Conservation (phyloP, 1,140 invertebrate genomes). For the Calephelis virginiensis region DNA sequence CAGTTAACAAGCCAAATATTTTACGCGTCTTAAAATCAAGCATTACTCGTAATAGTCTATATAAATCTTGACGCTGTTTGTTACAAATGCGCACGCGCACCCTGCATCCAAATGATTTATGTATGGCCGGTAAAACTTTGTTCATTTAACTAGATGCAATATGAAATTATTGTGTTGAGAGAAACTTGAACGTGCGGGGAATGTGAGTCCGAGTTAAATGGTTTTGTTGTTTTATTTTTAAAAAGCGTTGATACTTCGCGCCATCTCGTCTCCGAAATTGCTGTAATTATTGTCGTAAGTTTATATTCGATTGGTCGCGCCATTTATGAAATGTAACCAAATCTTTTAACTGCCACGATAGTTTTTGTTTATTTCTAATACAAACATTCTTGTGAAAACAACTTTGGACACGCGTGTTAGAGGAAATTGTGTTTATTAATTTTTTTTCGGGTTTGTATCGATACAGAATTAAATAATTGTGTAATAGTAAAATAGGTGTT, state of each 20-base stretch:
- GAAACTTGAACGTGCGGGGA: slow-evolving; percentile 40
- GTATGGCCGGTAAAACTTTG: slow-evolving; percentile 44
- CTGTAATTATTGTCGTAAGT: slow-evolving; percentile 47
- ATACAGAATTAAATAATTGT: not conserved
- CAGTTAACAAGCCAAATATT: slow-evolving; percentile 26
- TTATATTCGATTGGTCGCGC: slow-evolving; percentile 6
- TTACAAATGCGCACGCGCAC: slow-evolving; percentile 48
- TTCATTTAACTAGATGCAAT: slow-evolving; percentile 52
- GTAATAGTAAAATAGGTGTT: no score
- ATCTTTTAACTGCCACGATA: not conserved
- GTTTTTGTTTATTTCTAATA: slow-evolving; percentile 1
- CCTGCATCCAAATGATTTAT: slow-evolving; percentile 55
- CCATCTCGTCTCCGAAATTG: slow-evolving; percentile 48
- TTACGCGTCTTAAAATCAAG: slow-evolving; percentile 28
- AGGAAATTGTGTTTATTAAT: slow-evolving; percentile 10
- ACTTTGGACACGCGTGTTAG: slow-evolving; percentile 1
- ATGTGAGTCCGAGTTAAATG: slow-evolving; percentile 35
- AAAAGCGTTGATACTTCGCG: slow-evolving; percentile 21
- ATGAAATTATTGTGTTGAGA: slow-evolving; percentile 44
- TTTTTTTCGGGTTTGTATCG: not conserved
- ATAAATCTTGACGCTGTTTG: slow-evolving; percentile 33
- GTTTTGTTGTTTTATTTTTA: slow-evolving; percentile 15
- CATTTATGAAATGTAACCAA: slow-evolving; percentile 1
- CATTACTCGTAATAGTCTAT: slow-evolving; percentile 25
- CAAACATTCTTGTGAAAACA: not conserved